Base-by-base conservation (phyloP, 2,113 vertebrate species). In the Progne subis region DNA sequence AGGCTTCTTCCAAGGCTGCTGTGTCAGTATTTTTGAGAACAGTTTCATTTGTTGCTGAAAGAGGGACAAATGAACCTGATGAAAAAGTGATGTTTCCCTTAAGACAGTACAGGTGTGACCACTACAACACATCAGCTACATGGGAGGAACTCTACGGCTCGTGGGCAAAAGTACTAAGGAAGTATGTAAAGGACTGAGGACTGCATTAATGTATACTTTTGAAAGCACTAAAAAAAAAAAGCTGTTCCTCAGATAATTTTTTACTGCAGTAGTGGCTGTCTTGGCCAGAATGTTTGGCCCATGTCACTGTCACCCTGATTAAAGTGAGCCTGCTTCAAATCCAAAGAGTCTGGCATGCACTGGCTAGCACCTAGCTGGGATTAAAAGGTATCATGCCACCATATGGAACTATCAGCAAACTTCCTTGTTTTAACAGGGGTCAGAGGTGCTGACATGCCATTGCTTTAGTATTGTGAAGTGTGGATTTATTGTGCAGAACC, bases 281-380 rank as follows among this genome's bases (percentile, higher is more conserved):
- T 82, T 92, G 53, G 52, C 39, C 57, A 71, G 81, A 84, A 71
- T 34, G 34, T 91, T 94, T 61, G 74, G 49, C 49, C 56, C 5
- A 6, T 70, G 32, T 95, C 74, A 74, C 0, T 1, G 26, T 94
- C 68, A 82, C 67, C n/a, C 60, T 68, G 56, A 76, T 76, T 92
- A 82, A 88, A 92, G 55, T 74, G 68, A 93, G 46, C 29, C 52
- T 83, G 32, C 49, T 90, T 93, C 61, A 76, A 87, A 95, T 75
- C 85, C 81, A 16, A 39, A 59, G 67, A 61, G 46, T 92, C 86
- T 92, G 83, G 83, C 31, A 49, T 65, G 57, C 64, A 34, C 41
- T 65, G 32, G 37, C 41, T 86, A 77, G 71, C 76, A 81, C 80
- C 68, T 86, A 82, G 39, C 52, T 37, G 41, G 78, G 86, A 88